Base-by-base conservation (phyloP, 2,888 invertebrate genomes). In the Epinotia bilunana region DNA sequence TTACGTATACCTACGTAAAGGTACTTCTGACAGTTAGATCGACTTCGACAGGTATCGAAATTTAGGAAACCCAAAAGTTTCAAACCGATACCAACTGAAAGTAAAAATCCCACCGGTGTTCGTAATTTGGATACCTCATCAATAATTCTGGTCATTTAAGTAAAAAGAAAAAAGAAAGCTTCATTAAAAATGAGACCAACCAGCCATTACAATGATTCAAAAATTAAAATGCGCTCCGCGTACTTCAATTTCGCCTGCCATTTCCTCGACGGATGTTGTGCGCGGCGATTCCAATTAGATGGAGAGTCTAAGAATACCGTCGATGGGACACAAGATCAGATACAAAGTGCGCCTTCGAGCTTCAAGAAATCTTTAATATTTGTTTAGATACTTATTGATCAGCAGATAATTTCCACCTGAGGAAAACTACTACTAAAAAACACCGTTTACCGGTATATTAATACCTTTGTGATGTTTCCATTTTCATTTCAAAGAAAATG, bases 141-240 rank as follows among this genome's bases (percentile, higher is more conserved):
- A 43, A 58, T 62, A 12, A 43, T 18, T 3, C 16, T n/a, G 1
- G 2, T 9, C 1, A 49, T 49, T 64, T 9, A 16, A 64, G 0
- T 46, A 49, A 46, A 46, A 28, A 55, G 23, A 61, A 13, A 63
- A 68, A 71, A 68, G 28, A 63, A 49, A 23, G 33, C n/a, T 7
- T 23, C 23, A 13, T 49, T 62, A 57, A 72, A 72, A 69, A 57
- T 68, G 58, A 76, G 12, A 58, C 20, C 60, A 7, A 67, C 49
- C 53, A 63, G 53, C 71, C 55, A 33, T 72, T 75, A 75, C 75
- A 75, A 75, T 75, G 71, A 81, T 83, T 83, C 82, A 79, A 77
- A 83, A 84, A 89, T 90, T 88, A 86, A 87, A 88, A 88, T 88
- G 83, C 86, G 83, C 83, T 84, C 79, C 79, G 78, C 83, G 84